These are phyloP conservation scores for Leptopilina clavipes DNA, from an alignment of 1,140 invertebrate genomes.

Conservation along the genomic window DNA sequence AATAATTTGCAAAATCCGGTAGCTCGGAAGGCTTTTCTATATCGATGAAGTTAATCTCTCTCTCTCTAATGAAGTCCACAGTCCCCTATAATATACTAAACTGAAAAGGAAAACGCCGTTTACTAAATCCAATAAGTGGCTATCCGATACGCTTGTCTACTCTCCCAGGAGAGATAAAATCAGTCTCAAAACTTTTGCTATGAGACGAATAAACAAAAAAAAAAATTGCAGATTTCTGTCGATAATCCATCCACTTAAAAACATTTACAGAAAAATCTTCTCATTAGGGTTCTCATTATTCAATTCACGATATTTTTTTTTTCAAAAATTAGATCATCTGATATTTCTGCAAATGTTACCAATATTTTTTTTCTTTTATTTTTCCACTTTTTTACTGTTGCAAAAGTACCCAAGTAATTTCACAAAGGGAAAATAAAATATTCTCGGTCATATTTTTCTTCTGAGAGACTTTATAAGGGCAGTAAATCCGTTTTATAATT, in stretches of 20 bases:
- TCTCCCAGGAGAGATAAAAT: slow-evolving; percentile 57
- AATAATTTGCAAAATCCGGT: slow-evolving; percentile 18
- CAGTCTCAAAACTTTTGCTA: slow-evolving; percentile 46
- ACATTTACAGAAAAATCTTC: background rate
- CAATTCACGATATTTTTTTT: too few species aligned
- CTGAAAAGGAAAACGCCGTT: slow-evolving; percentile 36
- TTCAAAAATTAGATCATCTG: too few species aligned
- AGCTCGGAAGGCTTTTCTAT: background rate
- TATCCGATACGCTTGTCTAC: slow-evolving; percentile 59
- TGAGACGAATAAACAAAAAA: background rate
- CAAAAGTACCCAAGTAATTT: too few species aligned
- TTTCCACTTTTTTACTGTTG: too few species aligned
- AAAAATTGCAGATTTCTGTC: background rate
- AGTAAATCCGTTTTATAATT: slow-evolving; percentile 40
- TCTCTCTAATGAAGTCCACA: slow-evolving; percentile 52
- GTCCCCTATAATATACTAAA: slow-evolving; percentile 35
- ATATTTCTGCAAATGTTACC: too few species aligned
- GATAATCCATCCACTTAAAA: slow-evolving; percentile 1
- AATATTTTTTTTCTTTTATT: too few species aligned
- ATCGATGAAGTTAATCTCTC: slow-evolving; percentile 47
- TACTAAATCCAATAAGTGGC: slow-evolving; percentile 57
- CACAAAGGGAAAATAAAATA: slow-evolving; percentile 34
- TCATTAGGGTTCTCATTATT: background rate
- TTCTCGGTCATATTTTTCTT: slow-evolving; percentile 48
- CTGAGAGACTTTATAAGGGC: background rate